Evolutionary conservation across 1,140 invertebrate genomes (phyloP), one percentile per base, ranked within the genome.

Genomic region (Periplaneta americana): DNA sequence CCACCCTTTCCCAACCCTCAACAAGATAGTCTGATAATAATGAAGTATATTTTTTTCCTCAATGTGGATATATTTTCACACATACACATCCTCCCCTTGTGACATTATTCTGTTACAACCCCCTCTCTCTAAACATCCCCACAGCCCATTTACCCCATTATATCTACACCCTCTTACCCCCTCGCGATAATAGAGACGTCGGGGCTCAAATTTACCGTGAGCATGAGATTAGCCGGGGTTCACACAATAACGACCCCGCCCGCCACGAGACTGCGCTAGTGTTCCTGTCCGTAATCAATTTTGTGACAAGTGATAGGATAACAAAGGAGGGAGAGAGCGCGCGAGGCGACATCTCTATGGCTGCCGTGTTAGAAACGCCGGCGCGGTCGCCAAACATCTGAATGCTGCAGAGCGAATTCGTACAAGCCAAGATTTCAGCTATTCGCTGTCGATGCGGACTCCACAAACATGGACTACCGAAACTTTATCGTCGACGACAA

Each of bases 121-220:
- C 34, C 34, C 75, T 34, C 75, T 32, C n/a, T 32, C 77, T n/a
- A 78, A 78, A 78, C 35, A 78, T 48, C 77, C 35, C 77, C 77
- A 78, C 77, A 78, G 77, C 77, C 77, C 77, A 78, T 78, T 78
- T 78, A 78, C 77, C 77, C 77, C 77, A 78, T 78, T 78, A 78
- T 78, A 78, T 39, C 77, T 37, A 78, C 77, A 76, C 75, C 75
- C 77, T 48, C 77, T 34, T 39, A 48, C 77, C 33, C 77, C 33
- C 28, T 39, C 17, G 18, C 77, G 77, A 78, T 78, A 78, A 78
- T 78, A 78, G 36, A 78, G 77, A 78, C 77, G 77, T 78, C 35
- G 77, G 18, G 36, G 77, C 77, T 78, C 77, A 78, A 78, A 78
- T 78, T 78, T 78, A 78, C 77, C 77, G 77, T 78, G 77, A 78